A percentile compares a stretch with the other conserved stretches of the same genome.
Evolutionary conservation across 2,888 invertebrate species (phyloP).

Genomic region (Meta bourneti): DNA sequence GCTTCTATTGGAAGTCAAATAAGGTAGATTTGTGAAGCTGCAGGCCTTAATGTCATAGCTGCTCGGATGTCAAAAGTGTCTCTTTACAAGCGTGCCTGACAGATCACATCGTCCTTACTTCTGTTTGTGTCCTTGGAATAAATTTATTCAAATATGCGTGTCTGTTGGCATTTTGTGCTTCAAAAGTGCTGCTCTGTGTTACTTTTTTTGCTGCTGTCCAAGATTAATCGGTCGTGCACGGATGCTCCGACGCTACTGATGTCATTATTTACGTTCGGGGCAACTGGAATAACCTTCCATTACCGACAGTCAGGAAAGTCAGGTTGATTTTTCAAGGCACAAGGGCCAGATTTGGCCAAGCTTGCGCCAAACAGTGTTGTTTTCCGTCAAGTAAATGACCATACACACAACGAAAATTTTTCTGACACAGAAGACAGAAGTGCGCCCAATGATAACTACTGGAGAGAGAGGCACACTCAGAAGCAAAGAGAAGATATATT

Average conservation of each 20-base stretch:
- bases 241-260: not conserved
- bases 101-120: conserved; percentile 22
- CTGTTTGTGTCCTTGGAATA: conserved; percentile 32
- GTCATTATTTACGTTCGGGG: not conserved
- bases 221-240: conserved; percentile 32
- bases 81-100: not conserved
- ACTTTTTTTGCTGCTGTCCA: not conserved
- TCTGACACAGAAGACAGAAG: too few relatives aligned
- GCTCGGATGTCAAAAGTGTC: too few relatives aligned
- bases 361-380: not conserved
- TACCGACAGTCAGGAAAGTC: not conserved
- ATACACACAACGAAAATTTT: not conserved
- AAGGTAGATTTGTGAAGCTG: too few relatives aligned
- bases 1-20: too few relatives aligned
- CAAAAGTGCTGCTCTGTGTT: conserved; percentile 10
- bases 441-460: too few relatives aligned
- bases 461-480: not conserved
- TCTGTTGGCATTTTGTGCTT: not conserved
- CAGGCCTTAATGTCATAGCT: too few relatives aligned
- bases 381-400: not conserved
- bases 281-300: conserved; percentile 7
- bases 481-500: not conserved
- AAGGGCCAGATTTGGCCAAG: too few relatives aligned
- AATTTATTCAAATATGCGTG: conserved; percentile 39
- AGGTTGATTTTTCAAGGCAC: not conserved